Evolutionary conservation across 2,888 invertebrate genomes (phyloP).

Genomic region (Orthosia incerta): DNA sequence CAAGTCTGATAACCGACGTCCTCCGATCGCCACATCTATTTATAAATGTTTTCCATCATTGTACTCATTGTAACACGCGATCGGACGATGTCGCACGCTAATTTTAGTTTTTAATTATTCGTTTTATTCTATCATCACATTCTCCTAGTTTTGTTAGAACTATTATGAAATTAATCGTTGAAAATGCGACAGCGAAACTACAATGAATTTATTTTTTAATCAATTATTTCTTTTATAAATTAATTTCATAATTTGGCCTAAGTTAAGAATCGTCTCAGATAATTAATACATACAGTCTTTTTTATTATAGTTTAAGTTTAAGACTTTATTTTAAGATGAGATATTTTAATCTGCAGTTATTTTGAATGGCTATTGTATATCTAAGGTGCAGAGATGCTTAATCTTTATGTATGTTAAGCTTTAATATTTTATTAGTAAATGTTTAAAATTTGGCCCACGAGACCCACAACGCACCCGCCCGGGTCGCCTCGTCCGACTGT

Average conservation of each 20-base stretch:
- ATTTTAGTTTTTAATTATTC: constrained; percentile 81
- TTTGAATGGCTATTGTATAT: constrained; percentile 91
- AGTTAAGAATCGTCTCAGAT: constrained; percentile 84
- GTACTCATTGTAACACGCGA: constrained; percentile 63
- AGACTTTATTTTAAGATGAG: constrained; percentile 90
- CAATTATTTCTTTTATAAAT: constrained; percentile 73
- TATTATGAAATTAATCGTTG: constrained; percentile 64
- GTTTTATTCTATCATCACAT: constrained; percentile 76
- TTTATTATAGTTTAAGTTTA: constrained; percentile 89
- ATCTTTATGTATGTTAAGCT: constrained; percentile 91
- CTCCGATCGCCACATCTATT: constrained; percentile 74
- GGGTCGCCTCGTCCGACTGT: constrained; percentile 59
- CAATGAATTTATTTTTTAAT: constrained; percentile 81
- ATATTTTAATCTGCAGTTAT: constrained; percentile 91
- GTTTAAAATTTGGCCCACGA: constrained; percentile 88
- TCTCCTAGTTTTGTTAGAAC: constrained; percentile 72
- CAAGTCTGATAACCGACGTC: constrained; percentile 81
- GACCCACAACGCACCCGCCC: constrained; percentile 75
- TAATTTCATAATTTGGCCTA: constrained; percentile 84
- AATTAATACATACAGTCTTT: constrained; percentile 82
- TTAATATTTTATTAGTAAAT: constrained; percentile 91
- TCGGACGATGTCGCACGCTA: constrained; percentile 78
- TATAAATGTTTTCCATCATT: constrained; percentile 61
- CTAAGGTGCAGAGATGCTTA: constrained; percentile 91
- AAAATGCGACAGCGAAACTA: constrained; percentile 85